Evolutionary conservation across 2,888 invertebrate species (phyloP).

Genomic region (Perizoma flavofasciatum): DNA sequence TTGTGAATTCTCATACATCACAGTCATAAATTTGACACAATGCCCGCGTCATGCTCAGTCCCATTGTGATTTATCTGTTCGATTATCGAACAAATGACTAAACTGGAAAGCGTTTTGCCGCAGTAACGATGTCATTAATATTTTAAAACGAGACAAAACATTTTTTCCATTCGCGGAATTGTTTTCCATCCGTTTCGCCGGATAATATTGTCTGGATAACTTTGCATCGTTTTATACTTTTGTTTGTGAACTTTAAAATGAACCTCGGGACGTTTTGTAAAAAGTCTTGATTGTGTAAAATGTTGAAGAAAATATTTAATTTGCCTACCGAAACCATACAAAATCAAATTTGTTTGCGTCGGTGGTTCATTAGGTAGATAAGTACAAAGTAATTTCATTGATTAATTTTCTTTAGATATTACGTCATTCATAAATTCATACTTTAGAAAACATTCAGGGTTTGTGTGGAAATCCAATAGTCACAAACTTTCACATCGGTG

Average conservation of each 20-base stretch:
- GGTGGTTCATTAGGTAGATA: too few relatives aligned
- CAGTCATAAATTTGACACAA: conserved; percentile 62
- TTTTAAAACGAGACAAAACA: conserved; percentile 50
- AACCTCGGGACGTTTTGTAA: conserved; percentile 21
- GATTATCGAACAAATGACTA: conserved; percentile 69
- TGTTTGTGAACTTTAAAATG: conserved; percentile 25
- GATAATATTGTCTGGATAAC: conserved; percentile 35
- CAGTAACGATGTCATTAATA: conserved; percentile 64
- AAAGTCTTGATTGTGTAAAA: conserved; percentile 12
- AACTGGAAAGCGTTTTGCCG: conserved; percentile 60
- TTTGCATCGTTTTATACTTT: conserved; percentile 28
- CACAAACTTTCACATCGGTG: too few relatives aligned
- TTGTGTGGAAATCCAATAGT: too few relatives aligned
- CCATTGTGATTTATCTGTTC: conserved; percentile 71
- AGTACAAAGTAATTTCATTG: too few relatives aligned
- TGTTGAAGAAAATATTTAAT: too few relatives aligned
- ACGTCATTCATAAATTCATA: too few relatives aligned
- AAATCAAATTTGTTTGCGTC: too few relatives aligned
- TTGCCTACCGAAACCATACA: too few relatives aligned
- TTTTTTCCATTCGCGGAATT: conserved; percentile 33
- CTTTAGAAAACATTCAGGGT: too few relatives aligned
- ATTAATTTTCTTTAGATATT: too few relatives aligned
- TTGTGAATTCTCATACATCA: conserved; percentile 36
- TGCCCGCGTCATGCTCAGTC: conserved; percentile 63
- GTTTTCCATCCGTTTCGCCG: conserved; percentile 32